phyloP scores from a whole-genome alignment of 2,888 invertebrate species.

The Shargacucullia verbasci region DNA sequence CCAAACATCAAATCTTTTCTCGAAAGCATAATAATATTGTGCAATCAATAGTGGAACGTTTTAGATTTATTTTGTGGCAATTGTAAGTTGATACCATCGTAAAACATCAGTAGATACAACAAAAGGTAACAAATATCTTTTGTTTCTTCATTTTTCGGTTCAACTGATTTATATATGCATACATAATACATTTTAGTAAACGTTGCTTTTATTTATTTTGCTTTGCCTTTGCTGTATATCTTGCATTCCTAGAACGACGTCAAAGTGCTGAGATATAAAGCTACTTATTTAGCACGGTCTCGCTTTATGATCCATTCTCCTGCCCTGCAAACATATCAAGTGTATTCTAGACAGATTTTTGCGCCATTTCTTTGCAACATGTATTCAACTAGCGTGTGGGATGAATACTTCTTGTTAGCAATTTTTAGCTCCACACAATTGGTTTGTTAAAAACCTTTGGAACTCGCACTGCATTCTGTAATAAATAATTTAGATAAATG shows the following conservation, averaged over 20 bases:
- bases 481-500: conserved; percentile 56
- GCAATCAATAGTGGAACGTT: conserved; percentile 65
- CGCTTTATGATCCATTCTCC: conserved; percentile 63
- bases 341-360: conserved; percentile 44
- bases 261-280: conserved; percentile 50
- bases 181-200: conserved; percentile 19
- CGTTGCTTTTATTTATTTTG: conserved; percentile 14
- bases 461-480: conserved; percentile 13
- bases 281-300: conserved; percentile 56
- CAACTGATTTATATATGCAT: conserved; percentile 7
- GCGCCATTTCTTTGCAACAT: conserved; percentile 35
- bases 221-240: conserved; percentile 37
- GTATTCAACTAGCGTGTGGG: conserved; percentile 36
- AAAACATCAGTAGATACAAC: conserved; percentile 34
- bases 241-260: conserved; percentile 40
- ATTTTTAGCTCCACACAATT: conserved; percentile 34
- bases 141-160: conserved; percentile 37
- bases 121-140: too few species aligned
- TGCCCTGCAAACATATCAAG: conserved; percentile 48
- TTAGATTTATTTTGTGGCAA: conserved; percentile 61
- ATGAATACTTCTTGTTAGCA: conserved; percentile 17
- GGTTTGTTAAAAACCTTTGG: conserved; percentile 42
- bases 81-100: conserved; percentile 54
- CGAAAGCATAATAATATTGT: conserved; percentile 62
- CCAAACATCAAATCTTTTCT: conserved; percentile 67